A percentile compares a stretch with the other conserved stretches of the same genome.
Conservation (phyloP, 2,113 vertebrate species). For the Vicugna pacos region DNA sequence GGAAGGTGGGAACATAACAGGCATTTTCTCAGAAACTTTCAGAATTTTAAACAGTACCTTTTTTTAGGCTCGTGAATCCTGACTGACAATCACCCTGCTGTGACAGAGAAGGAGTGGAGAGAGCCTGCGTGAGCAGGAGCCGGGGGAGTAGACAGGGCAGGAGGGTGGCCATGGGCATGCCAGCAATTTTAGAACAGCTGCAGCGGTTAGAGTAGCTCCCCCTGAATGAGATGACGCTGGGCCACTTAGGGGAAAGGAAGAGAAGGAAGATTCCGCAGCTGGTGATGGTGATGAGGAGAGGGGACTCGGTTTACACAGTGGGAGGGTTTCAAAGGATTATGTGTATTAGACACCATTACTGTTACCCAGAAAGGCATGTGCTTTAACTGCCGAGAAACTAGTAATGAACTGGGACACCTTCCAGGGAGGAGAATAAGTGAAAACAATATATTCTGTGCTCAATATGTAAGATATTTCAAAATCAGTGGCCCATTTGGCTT, state of each 20-base stretch:
- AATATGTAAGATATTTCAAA: conserved; percentile 44
- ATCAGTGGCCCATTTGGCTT: conserved; percentile 13
- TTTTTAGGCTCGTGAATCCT: conserved; percentile 39
- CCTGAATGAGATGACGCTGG: conserved; percentile 47
- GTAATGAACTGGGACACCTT: conserved; percentile 53
- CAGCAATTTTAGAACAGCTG: conserved; percentile 76
- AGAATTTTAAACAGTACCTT: conserved; percentile 50
- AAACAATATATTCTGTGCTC: conserved; percentile 60
- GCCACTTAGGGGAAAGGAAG: conserved; percentile 60
- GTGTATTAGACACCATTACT: conserved; percentile 20
- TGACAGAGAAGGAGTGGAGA: conserved; percentile 57
- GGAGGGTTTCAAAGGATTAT: conserved; percentile 22
- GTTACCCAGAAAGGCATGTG: conserved; percentile 57
- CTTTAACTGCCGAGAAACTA: conserved; percentile 62
- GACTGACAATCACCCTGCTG: background rate
- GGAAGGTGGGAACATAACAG: background rate
- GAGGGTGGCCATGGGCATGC: conserved; percentile 64
- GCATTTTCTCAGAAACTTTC: conserved; percentile 52
- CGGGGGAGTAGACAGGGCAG: conserved; percentile 44
- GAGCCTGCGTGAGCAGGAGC: background rate
- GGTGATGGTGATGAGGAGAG: background rate
- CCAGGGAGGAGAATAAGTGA: conserved; percentile 65
- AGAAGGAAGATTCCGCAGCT: conserved; percentile 29
- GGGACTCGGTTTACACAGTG: background rate
- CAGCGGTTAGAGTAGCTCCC: background rate